phyloP scores from a whole-genome alignment of 2,888 invertebrate genomes.

The Rosalia funebris region DNA sequence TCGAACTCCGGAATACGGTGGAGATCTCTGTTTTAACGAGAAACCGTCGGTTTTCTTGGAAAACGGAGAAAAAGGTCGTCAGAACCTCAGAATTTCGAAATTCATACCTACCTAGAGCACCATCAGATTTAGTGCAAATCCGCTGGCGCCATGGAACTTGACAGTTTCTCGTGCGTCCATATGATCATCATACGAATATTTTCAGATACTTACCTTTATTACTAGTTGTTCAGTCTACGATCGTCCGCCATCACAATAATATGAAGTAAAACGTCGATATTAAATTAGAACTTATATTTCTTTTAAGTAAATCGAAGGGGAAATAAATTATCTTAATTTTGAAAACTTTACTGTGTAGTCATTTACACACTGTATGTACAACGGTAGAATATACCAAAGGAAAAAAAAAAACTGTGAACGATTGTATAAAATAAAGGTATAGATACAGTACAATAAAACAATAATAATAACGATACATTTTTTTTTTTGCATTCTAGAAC shows the following conservation, averaged over 20 bases:
- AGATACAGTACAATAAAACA: constrained; percentile 63
- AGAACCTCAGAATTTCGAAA: no score
- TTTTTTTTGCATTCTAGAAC: constrained; percentile 60
- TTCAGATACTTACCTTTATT: constrained; percentile 21
- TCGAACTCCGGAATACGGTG: no score
- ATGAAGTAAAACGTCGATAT: constrained; percentile 38
- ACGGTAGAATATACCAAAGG: constrained; percentile 58
- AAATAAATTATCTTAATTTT: constrained; percentile 58
- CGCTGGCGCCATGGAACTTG: no score
- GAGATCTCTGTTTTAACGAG: no score
- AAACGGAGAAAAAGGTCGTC: no score
- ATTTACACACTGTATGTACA: constrained; percentile 63
- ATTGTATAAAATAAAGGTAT: constrained; percentile 64
- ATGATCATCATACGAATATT: no score
- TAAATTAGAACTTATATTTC: constrained; percentile 54
- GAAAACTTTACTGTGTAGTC: constrained; percentile 60
- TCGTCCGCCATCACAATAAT: neutral
- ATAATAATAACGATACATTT: constrained; percentile 63
- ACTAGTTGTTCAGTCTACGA: no score
- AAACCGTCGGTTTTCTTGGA: no score
- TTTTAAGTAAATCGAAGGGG: constrained; percentile 50
- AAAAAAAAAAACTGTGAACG: constrained; percentile 60
- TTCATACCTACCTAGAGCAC: no score
- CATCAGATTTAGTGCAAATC: no score
- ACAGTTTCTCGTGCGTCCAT: no score